phyloP scores from a whole-genome alignment of 1,140 invertebrate species.

The Drosophila pruinosa region DNA sequence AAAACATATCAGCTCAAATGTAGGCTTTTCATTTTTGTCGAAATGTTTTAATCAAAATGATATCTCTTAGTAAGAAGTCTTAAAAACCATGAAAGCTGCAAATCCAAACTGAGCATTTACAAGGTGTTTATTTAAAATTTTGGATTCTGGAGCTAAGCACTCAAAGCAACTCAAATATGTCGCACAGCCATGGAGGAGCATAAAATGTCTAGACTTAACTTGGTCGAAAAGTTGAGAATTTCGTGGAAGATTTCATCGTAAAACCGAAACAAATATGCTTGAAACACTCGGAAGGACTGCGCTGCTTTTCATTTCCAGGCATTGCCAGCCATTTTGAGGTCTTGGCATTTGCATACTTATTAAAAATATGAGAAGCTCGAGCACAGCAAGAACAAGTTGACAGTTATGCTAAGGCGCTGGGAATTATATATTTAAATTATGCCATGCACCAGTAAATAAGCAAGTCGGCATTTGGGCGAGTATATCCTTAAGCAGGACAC shows the following conservation, averaged over 20 bases:
- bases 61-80: no score
- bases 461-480: slow-evolving; percentile 5
- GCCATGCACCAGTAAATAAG: slow-evolving; percentile 62
- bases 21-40: no score
- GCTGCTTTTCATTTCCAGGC: neutral
- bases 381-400: slow-evolving; percentile 25
- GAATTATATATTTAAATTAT: slow-evolving; percentile 71
- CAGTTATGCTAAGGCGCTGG: slow-evolving; percentile 35
- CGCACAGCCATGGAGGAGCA: neutral
- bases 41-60: no score
- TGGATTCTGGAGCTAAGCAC: neutral
- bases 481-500: slow-evolving; percentile 4
- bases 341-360: slow-evolving; percentile 71
- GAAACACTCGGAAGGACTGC: neutral
- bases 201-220: slow-evolving; percentile 34
- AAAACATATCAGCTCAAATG: no score
- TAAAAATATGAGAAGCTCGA: slow-evolving; percentile 61
- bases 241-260: slow-evolving; percentile 10
- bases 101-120: neutral
- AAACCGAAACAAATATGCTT: slow-evolving; percentile 43
- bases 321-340: slow-evolving; percentile 16
- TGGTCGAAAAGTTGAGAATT: slow-evolving; percentile 20
- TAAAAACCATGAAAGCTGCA: neutral
- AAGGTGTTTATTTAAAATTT: slow-evolving; percentile 5
- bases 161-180: slow-evolving; percentile 16